Percentiles rank a stretch among this genome's conserved stretches.
phyloP scores from a whole-genome alignment of 2,888 invertebrate genomes.

The Nomada lathburiana region DNA sequence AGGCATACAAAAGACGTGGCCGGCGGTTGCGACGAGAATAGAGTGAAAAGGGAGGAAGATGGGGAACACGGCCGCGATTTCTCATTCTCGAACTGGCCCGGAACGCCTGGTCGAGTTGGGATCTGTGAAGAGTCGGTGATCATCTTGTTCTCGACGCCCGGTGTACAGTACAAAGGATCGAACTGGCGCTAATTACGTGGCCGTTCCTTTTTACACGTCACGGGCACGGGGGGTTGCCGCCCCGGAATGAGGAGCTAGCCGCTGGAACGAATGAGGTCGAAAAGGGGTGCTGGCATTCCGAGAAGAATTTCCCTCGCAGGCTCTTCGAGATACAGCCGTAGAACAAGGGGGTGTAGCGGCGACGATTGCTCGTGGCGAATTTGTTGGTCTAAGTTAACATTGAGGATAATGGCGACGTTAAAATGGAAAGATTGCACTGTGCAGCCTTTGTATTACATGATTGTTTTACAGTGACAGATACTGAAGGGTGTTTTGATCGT shows the following conservation, averaged over 20 bases:
- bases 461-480: too few relatives aligned
- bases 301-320: background rate
- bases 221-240: conserved; percentile 20
- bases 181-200: conserved; percentile 80
- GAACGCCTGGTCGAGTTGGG: conserved; percentile 59
- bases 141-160: conserved; percentile 79
- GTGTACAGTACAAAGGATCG: conserved; percentile 78
- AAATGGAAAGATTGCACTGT: conserved; percentile 26
- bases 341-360: background rate
- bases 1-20: conserved; percentile 38
- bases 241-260: conserved; percentile 7
- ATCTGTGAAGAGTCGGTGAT: conserved; percentile 75
- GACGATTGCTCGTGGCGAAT: background rate
- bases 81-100: conserved; percentile 69
- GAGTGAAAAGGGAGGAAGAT: conserved; percentile 34
- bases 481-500: too few relatives aligned
- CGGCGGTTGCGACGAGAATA: conserved; percentile 5
- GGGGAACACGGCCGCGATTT: conserved; percentile 59
- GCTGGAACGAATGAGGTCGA: conserved; percentile 30
- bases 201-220: conserved; percentile 45
- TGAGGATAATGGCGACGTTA: conserved; percentile 61
- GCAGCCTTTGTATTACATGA: too few relatives aligned
- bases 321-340: background rate
- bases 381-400: conserved; percentile 59
- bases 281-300: background rate